Base-by-base conservation (phyloP, 2,113 vertebrate genomes). In the Paramisgurnus dabryanus region DNA sequence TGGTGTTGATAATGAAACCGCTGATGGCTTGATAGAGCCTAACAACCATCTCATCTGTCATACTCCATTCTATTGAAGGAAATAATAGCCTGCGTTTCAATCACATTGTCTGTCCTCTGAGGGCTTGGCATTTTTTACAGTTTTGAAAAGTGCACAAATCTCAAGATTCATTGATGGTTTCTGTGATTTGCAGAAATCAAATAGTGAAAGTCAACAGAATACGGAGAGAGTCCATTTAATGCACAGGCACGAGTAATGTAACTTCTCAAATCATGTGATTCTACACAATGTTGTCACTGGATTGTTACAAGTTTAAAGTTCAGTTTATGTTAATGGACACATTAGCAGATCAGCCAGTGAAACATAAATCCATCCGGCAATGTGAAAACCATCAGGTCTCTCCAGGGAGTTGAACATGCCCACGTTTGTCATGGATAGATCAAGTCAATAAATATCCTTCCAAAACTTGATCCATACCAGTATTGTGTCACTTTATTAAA, bases 261-360 rank as follows among this genome's bases (percentile, higher is more conserved):
- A 13, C 40, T 43, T 15, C 69, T 57, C 69, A 68, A 27, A n/a
- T 22, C 43, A 68, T 43, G 49, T 68, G 27, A 71, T 11, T 57
- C 2, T 27, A 40, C 69, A 57, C 39, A 50, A 39, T 58, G 57
- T 41, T 58, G 34, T 57, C 9, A 9, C 27, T 61, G 22, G 22
- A 22, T 7, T 41, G 6, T 72, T 47, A 61, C n/a, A 61, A 74
- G 63, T 34, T 58, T 6, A 58, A 12, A 57, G 57, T 17, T 49
- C 41, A n/a, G 63, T 75, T 61, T 34, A 9, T 12, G 9, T 63
- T 63, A 75, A 49, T 49, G 43, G 60, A 2, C 18, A 75, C 58
- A 75, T 75, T 75, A 64, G 41, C 49, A 49, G 58, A 63, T 75
- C n/a, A 47, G 40, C n/a, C 18, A 5, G 57, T 61, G 41, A 45